Base-by-base conservation (phyloP, 2,797 vertebrate species). In the Triplophysa yarkandensis region DNA sequence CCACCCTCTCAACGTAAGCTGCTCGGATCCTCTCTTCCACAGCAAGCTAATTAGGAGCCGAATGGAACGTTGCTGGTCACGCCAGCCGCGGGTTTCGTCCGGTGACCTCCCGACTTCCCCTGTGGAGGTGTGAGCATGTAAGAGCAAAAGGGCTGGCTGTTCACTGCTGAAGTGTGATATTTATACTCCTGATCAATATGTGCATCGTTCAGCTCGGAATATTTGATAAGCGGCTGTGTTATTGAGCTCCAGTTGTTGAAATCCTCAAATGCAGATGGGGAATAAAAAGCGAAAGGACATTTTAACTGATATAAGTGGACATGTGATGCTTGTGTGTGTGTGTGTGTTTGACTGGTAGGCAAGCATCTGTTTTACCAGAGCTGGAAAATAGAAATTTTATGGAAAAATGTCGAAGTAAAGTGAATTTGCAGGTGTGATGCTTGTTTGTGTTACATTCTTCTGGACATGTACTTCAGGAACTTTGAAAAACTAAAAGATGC, bases 41-140 rank as follows among this genome's bases (percentile, higher is more conserved):
- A 27, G 39, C 52, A 52, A 75, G 87, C 93, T 96, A 95, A 98
- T 96, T 94, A 97, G 88, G 85, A 84, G 76, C 84, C 83, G 85
- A 85, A 82, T 48, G 76, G 79, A 50, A 68, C 73, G 70, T 44
- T 41, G 39, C 17, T 39, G 57, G 64, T 27, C 34, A 54, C 10
- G 23, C 57, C 19, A 60, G 71, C 19, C 19, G 39, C 58, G 71
- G 75, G 52, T 58, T 75, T 58, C 57, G 73, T 63, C 74, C 66
- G 60, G 21, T 69, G 65, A 52, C 74, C 74, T 73, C 54, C 70
- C 34, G 46, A 57, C 58, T 55, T 23, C 11, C 34, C 23, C 21
- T 14, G 27, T 2, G 21, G 48, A 65, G 77, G 58, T 65, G 71
- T 60, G 61, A 72, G 46, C 58, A 43, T 41, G 52, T 63, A 48